Conservation (phyloP, 2,797 vertebrate species). For the Bryconaethiops microstoma region DNA sequence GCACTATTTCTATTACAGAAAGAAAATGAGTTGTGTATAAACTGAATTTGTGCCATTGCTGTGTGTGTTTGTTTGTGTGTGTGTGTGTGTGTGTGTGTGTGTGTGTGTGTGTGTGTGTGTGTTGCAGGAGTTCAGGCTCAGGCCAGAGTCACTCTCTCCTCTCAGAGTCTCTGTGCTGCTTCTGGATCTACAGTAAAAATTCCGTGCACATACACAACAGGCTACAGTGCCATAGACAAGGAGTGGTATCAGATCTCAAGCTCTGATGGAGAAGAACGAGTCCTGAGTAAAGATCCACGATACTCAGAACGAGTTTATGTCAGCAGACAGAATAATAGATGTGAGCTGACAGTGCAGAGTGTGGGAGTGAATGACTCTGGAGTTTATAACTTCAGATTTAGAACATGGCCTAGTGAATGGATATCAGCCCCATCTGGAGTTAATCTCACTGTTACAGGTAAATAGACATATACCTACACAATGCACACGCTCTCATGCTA, state of each 20-base stretch:
- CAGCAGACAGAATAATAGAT: too few species aligned
- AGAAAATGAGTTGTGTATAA: background rate
- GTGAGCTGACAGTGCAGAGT: too few species aligned
- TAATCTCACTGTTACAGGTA: conserved; percentile 27
- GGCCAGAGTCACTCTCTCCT: background rate
- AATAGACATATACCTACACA: background rate
- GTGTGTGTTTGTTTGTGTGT: too few species aligned
- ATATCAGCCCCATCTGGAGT: background rate
- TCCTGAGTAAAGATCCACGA: too few species aligned
- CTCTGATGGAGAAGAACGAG: too few species aligned
- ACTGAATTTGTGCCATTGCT: too few species aligned
- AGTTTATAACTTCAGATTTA: conserved; percentile 45
- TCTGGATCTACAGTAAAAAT: conserved; percentile 13
- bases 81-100: background rate
- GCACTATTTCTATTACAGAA: background rate
- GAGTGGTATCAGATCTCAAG: too few species aligned
- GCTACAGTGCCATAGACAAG: too few species aligned
- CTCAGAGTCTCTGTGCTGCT: conserved; percentile 15
- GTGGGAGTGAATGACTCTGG: conserved; percentile 23
- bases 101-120: conserved; percentile 10
- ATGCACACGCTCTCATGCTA: background rate
- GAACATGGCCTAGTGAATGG: background rate
- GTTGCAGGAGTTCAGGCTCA: conserved; percentile 13
- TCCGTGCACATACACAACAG: too few species aligned
- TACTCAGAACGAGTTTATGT: too few species aligned